Base-by-base conservation (phyloP, 2,888 invertebrate genomes). In the Dryobota labecula region DNA sequence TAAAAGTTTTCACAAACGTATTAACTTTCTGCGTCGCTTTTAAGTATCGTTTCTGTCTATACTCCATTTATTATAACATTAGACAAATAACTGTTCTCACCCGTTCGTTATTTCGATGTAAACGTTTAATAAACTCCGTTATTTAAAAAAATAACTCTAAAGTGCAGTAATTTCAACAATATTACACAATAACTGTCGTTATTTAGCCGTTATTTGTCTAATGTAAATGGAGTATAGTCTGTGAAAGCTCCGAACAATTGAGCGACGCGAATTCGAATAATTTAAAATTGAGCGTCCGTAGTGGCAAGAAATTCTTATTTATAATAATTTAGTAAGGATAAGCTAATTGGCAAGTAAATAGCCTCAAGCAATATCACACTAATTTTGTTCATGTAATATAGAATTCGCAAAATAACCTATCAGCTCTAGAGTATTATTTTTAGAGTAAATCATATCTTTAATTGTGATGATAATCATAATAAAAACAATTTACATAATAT, bases 281-380 rank as follows among this genome's bases (percentile, higher is more conserved):
- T 49, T 43, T 45, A 49, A 57, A 76, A 75, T 80, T 69, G 76
- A 78, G 73, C 76, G 69, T 60, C 69, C 54, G 49, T 38, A 58
- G 53, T 76, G 61, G 61, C 64, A 67, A 80, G 70, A 60, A 60
- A 51, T 30, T 58, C 43, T 62, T 64, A 51, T 30, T 56, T n/a
- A 53, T 63, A 33, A 58, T 73, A 61, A 78, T 73, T 73, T 79
- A 24, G 41, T 51, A 54, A 63, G 18, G 30, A 54, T 62, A 36
- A 69, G 41, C 61, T 80, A 74, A 63, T 27, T 63, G 76, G 78
- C 81, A 81, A 76, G 76, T 76, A 64, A 47, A 66, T 60, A 70
- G 43, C 65, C 69, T 64, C 54, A 76, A 76, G 62, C 66, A 62
- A 56, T 81, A 51, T 70, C 63, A 70, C 63, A 70, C 51, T 66